A percentile compares a stretch with the other conserved stretches of the same genome.
These are phyloP conservation scores for Tenthredo distinguenda DNA, from an alignment of 2,888 invertebrate species.

Conservation along the genomic window DNA sequence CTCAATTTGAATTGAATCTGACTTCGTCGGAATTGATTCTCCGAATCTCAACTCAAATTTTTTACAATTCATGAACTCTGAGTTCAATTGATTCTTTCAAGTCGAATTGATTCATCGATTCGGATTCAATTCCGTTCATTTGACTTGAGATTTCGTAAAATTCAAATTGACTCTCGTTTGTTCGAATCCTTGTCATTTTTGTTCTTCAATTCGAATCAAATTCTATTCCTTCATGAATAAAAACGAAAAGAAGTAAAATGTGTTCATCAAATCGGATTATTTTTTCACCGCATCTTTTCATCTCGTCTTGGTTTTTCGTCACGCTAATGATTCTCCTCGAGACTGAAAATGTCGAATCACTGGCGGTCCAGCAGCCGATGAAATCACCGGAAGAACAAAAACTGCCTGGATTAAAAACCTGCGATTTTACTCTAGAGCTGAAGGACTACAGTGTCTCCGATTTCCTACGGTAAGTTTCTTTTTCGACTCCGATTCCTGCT, in stretches of 20 bases:
- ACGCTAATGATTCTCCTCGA: not conserved
- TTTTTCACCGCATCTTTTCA: not conserved
- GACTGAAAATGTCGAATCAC: not conserved
- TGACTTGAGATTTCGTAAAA: not conserved
- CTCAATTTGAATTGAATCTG: not conserved
- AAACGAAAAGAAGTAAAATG: not conserved
- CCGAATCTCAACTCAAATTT: not conserved
- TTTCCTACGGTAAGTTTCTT: slow-evolving; percentile 68
- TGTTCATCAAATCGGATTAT: not conserved
- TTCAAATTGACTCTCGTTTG: not conserved
- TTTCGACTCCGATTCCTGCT: not conserved
- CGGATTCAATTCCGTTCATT: not conserved
- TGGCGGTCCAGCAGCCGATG: not conserved
- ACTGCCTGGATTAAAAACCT: slow-evolving; percentile 53
- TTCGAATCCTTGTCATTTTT: not conserved
- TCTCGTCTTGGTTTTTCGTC: not conserved
- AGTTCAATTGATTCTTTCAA: not conserved
- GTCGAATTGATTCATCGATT: not conserved
- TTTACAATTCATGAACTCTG: not conserved
- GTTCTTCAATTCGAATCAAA: not conserved
- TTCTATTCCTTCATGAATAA: not conserved
- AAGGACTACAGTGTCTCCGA: slow-evolving; percentile 67
- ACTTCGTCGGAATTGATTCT: not conserved
- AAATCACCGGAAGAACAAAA: slow-evolving; percentile 1
- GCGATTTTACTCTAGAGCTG: slow-evolving; percentile 62